Conservation (phyloP, 2,113 vertebrate species). For the Zingel zingel region DNA sequence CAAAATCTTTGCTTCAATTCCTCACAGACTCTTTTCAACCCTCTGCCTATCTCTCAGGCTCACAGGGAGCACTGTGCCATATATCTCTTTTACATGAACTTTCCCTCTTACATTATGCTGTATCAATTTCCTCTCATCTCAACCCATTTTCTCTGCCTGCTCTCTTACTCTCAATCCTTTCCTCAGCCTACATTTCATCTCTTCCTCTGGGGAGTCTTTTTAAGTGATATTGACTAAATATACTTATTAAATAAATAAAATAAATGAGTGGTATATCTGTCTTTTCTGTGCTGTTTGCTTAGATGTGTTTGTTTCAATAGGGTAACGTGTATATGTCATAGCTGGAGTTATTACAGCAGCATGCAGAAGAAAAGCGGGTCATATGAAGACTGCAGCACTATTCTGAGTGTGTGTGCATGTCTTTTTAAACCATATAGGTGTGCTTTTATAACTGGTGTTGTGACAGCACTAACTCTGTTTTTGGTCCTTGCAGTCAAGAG, state of each 20-base stretch:
- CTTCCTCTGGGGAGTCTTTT: conserved; percentile 63
- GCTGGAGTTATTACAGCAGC: conserved; percentile 21
- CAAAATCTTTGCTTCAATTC: conserved; percentile 50
- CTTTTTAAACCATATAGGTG: conserved; percentile 15
- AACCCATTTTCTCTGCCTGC: conserved; percentile 61
- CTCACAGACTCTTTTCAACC: conserved; percentile 26
- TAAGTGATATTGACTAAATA: conserved; percentile 72
- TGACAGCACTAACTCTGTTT: conserved; percentile 25
- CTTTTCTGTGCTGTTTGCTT: conserved; percentile 28
- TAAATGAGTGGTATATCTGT: conserved; percentile 37
- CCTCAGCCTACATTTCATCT: conserved; percentile 63
- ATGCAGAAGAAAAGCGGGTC: conserved; percentile 37
- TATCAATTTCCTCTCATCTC: conserved; percentile 75
- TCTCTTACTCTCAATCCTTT: conserved; percentile 49
- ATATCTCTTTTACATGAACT: conserved; percentile 67
- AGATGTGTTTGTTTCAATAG: conserved; percentile 5
- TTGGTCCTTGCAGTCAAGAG: conserved; percentile 68
- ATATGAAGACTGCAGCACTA: conserved; percentile 30
- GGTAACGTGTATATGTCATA: conserved; percentile 32
- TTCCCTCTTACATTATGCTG: conserved; percentile 63
- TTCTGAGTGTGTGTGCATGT: conserved; percentile 34
- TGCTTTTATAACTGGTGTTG: conserved; percentile 4
- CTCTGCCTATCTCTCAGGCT: conserved; percentile 15
- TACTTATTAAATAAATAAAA: no score
- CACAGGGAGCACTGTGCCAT: conserved; percentile 21